Evolutionary conservation across 2,797 vertebrate species (phyloP).

Genomic region (Gallinago solitaria): DNA sequence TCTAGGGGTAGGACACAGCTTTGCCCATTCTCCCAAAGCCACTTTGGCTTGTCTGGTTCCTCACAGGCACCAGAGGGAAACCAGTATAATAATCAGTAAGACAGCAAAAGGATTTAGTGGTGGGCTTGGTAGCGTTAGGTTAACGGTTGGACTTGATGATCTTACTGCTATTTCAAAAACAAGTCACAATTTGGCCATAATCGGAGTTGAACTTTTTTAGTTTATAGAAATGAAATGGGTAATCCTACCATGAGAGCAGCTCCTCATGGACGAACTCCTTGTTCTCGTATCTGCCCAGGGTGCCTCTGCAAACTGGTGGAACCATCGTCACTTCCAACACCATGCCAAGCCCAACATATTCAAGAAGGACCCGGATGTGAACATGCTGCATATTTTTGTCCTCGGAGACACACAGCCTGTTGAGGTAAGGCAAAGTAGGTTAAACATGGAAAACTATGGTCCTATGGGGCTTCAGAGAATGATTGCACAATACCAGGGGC

Average conservation of each 20-base stretch:
- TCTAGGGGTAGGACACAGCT: not conserved
- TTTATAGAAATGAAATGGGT: not conserved
- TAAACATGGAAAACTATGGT: not conserved
- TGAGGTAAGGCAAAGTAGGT: conserved; percentile 78
- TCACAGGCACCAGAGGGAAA: not conserved
- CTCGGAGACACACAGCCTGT: conserved; percentile 88
- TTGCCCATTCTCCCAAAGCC: not conserved
- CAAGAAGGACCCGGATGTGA: conserved; percentile 92
- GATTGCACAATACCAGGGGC: not conserved
- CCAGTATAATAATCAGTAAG: not conserved
- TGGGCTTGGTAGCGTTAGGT: not conserved
- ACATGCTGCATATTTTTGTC: conserved; percentile 90
- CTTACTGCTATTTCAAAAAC: not conserved
- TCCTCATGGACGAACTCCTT: not conserved
- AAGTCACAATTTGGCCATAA: not conserved
- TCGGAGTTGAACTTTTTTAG: not conserved
- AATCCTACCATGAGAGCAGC: not conserved
- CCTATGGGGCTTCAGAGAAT: not conserved
- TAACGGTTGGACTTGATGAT: not conserved
- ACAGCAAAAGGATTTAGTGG: not conserved
- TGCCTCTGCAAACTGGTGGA: conserved; percentile 97
- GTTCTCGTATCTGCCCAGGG: conserved; percentile 77
- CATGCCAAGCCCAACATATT: conserved; percentile 95
- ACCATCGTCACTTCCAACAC: conserved; percentile 95
- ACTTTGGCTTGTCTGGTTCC: not conserved